Percentiles rank a stretch among this genome's conserved stretches.
These are phyloP conservation scores for Hiodon alosoides DNA, from an alignment of 2,113 vertebrate species.

Conservation along the genomic window DNA sequence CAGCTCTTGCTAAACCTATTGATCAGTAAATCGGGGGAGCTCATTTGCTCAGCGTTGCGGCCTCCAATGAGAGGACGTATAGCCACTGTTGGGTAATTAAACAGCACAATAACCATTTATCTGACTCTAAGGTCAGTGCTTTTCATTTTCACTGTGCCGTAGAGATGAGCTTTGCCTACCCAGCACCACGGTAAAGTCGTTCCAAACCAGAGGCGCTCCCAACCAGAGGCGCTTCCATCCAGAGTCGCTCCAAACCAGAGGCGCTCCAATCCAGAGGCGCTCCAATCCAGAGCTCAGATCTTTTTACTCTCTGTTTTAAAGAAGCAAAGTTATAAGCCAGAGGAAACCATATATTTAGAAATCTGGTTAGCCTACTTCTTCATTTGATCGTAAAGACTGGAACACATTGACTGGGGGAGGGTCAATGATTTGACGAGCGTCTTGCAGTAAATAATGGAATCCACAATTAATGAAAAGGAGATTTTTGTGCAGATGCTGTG, in stretches of 20 bases:
- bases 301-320: background rate
- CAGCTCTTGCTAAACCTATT: constrained; percentile 85
- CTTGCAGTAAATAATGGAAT: too few relatives aligned
- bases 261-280: too few relatives aligned
- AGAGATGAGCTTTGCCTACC: background rate
- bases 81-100: constrained; percentile 95
- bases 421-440: background rate
- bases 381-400: background rate
- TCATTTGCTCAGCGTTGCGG: constrained; percentile 84
- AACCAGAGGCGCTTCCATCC: too few relatives aligned
- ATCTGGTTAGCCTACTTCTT: constrained; percentile 45
- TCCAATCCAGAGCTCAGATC: too few relatives aligned
- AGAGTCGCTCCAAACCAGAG: too few relatives aligned
- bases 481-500: too few relatives aligned
- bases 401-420: background rate
- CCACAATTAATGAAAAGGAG: too few relatives aligned
- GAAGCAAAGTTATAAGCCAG: constrained; percentile 36
- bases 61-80: constrained; percentile 94
- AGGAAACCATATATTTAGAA: constrained; percentile 35
- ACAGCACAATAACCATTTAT: constrained; percentile 89
- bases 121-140: constrained; percentile 67
- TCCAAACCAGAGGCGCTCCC: background rate
- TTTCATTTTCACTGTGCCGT: constrained; percentile 48
- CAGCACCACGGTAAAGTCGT: background rate
- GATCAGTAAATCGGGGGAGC: constrained; percentile 93